phyloP scores from a whole-genome alignment of 2,888 invertebrate species.

The Oscheius onirici region DNA sequence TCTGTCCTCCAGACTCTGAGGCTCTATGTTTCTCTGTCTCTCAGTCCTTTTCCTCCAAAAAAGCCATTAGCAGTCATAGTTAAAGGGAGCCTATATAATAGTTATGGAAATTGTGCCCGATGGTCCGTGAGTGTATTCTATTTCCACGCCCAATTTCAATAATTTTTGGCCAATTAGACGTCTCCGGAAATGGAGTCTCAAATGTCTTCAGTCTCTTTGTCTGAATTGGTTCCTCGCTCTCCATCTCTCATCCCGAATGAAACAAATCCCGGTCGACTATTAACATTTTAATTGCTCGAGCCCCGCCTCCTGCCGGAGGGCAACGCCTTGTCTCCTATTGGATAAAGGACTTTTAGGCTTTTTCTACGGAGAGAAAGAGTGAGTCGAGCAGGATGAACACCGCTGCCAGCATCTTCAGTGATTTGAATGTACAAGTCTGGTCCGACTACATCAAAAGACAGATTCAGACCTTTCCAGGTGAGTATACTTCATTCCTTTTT shows the following conservation, averaged over 20 bases:
- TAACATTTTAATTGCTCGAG: constrained; percentile 32
- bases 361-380: too few relatives aligned
- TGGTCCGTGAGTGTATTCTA: constrained; percentile 34
- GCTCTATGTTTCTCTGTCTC: too few relatives aligned
- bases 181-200: constrained; percentile 18
- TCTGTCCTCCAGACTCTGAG: not conserved
- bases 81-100: constrained; percentile 1
- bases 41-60: not conserved
- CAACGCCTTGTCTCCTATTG: constrained; percentile 5
- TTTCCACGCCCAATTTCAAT: constrained; percentile 35
- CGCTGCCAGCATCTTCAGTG: constrained; percentile 14
- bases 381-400: not conserved
- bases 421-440: constrained; percentile 41
- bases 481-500: not conserved
- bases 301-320: constrained; percentile 5
- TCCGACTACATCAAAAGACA: constrained; percentile 54
- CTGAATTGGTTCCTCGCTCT: not conserved
- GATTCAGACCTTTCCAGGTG: constrained; percentile 27
- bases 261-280: constrained; percentile 8
- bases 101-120: constrained; percentile 33
- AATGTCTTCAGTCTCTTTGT: not conserved
- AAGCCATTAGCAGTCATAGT: not conserved
- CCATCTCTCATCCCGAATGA: not conserved
- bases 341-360: not conserved
- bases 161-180: constrained; percentile 31